phyloP scores from a whole-genome alignment of 2,113 vertebrate species.

The Rynchops niger region DNA sequence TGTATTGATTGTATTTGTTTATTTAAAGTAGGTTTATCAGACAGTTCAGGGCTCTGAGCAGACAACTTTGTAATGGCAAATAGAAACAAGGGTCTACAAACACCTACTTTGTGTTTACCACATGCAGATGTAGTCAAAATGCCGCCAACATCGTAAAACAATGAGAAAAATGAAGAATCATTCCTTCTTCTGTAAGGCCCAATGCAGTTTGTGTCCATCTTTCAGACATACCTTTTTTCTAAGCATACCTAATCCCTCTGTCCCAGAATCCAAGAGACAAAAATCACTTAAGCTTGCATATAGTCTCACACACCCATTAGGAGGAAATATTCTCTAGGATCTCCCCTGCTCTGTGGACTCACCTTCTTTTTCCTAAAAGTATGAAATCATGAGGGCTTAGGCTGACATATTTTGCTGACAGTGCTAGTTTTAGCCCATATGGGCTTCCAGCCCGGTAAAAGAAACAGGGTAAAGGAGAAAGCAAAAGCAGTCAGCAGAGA shows the following conservation, averaged over 20 bases:
- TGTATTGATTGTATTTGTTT: background rate
- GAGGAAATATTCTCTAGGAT: background rate
- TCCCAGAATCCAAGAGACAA: background rate
- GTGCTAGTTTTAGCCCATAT: background rate
- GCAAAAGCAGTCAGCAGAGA: background rate
- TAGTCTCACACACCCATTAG: fast-evolving
- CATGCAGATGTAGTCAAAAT: background rate
- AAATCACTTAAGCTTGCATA: background rate
- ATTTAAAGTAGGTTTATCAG: background rate
- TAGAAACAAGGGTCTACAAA: background rate
- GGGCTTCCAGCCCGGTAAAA: background rate
- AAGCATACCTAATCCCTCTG: background rate
- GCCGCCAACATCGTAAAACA: background rate
- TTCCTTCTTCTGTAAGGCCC: background rate
- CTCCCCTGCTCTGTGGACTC: background rate
- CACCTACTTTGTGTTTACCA: background rate
- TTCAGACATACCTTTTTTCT: background rate
- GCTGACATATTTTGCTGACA: background rate
- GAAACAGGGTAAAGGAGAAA: background rate
- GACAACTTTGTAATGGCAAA: background rate
- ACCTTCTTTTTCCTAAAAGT: background rate
- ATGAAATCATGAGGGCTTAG: background rate
- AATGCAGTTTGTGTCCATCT: background rate
- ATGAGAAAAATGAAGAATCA: background rate
- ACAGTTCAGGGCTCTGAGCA: background rate